Base-by-base conservation (phyloP, 2,888 invertebrate genomes). In the Panopea generosa region DNA sequence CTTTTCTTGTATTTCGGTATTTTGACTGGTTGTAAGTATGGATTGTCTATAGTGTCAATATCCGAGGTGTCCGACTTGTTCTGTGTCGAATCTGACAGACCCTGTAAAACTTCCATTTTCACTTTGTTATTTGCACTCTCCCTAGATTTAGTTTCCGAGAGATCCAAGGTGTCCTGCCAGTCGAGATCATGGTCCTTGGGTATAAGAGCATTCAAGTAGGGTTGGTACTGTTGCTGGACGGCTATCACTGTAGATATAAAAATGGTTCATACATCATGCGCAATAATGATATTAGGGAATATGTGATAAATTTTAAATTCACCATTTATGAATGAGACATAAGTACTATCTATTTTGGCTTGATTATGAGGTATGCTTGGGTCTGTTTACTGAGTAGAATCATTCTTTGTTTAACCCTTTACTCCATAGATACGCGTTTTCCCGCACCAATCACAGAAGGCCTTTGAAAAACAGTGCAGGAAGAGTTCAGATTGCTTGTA, bases 101-200 rank as follows among this genome's bases (percentile, higher is more conserved):
- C 11, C 33, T 7, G 33, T 11, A 33, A 7, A 4, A 33, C 11
- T 7, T 33, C 33, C 33, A 4, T 11, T 33, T 33, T 33, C 26
- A 45, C 22, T 11, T 27, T 20, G 26, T 50, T 29, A 14, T 22
- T 24, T 20, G 33, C 16, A 18, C 11, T 40, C 14, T 40, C 11
- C 24, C 18, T 59, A 9, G 24, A 20, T 27, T 59, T 40, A 16
- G 24, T 53, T 40, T 63, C 55, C 16, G 53, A 16, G 27, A 65
- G 14, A 33, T 78, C 85, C 9, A 84, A 73, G 14, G 82, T 67
- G 6, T 97, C 96, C 90, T 97, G 97, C 47, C 91, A 88, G 90
- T 98, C 98, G 92, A 98, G 97, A 43, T 98, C 96, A 94, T 98
- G 98, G 93, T 99, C 98, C 84, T 96, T 96, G 0, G 98, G 98